Evolutionary conservation across 2,888 invertebrate genomes (phyloP).

Genomic region (Phorcus lineatus): DNA sequence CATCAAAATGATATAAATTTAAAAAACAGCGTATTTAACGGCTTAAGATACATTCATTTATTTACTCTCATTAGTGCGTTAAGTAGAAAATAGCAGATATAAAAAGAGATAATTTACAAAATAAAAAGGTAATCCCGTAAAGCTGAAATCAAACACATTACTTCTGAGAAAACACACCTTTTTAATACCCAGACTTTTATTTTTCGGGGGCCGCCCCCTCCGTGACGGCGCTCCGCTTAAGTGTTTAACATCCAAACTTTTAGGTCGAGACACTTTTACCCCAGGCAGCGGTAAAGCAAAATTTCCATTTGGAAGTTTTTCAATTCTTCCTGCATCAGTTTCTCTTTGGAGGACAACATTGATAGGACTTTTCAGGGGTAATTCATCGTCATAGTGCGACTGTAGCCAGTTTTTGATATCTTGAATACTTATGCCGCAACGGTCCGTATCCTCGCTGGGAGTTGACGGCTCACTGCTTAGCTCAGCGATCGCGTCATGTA

Average conservation of each 20-base stretch:
- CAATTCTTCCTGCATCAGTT: slow-evolving; percentile 82
- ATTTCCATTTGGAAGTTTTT: slow-evolving; percentile 76
- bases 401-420: slow-evolving; percentile 68
- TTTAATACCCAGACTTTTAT: slow-evolving; percentile 57
- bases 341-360: slow-evolving; percentile 84
- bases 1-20: too few relatives aligned
- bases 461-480: slow-evolving; percentile 40
- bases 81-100: too few relatives aligned
- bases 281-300: slow-evolving; percentile 71
- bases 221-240: slow-evolving; percentile 34
- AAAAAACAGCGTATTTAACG: too few relatives aligned
- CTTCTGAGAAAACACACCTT: not conserved
- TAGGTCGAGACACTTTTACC: slow-evolving; percentile 17
- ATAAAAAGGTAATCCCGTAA: too few relatives aligned
- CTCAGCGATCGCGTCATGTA: slow-evolving; percentile 53
- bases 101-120: too few relatives aligned
- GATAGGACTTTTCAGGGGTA: slow-evolving; percentile 72
- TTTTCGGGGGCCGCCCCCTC: slow-evolving; percentile 62
- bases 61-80: too few relatives aligned
- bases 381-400: slow-evolving; percentile 57
- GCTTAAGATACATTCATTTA: too few relatives aligned
- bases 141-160: too few relatives aligned
- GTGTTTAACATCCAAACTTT: slow-evolving; percentile 27
- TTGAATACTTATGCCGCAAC: slow-evolving; percentile 32
- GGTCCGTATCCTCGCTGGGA: not conserved